Base-by-base conservation (phyloP, 1,140 invertebrate species). In the Dermatophagoides farinae region DNA sequence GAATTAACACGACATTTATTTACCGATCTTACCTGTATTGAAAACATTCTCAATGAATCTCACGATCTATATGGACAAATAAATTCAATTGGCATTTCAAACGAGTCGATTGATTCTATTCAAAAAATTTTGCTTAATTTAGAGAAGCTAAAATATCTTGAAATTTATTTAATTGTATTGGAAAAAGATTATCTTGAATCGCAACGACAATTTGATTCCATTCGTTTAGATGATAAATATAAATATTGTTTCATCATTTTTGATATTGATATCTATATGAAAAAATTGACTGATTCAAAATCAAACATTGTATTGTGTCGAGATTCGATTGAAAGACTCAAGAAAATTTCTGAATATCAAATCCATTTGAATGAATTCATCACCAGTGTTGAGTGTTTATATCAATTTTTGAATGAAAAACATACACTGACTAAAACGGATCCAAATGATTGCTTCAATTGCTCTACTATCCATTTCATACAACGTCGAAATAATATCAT, bases 401-500 rank as follows among this genome's bases (percentile, higher is more conserved):
- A 38, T 2, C 16, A 25, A 18, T 38, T 55, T 12, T 40, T 31
- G 12, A 14, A 44, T 31, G 53, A 55, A 38, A 55, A 55, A 38
- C n/a, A 23, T n/a, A 20, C 16, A 39, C 14, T 55, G 5, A 25
- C 14, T 38, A 6, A 38, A 23, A 39, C 53, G 16, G 4, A n/a
- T 18, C 11, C 25, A 18, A 23, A 55, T 14, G 53, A 41, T 18
- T 55, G 53, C 14, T 55, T 18, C 1, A 23, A 55, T 40, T 23
- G 1, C 2, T 25, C 12, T 22, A 43, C 2, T 38, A 38, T 55
- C 1, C 11, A 25, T 14, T 55, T 23, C 23, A n/a, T 55, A 18
- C 53, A 55, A 55, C 53, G 41, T 8, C 6, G 53, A 25, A 39
- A 55, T 23, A 55, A 55, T 25, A 55, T 55, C 5, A 55, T 38